Evolutionary conservation across 1,140 invertebrate genomes (phyloP).

Genomic region (Philopotamus ludificatus): DNA sequence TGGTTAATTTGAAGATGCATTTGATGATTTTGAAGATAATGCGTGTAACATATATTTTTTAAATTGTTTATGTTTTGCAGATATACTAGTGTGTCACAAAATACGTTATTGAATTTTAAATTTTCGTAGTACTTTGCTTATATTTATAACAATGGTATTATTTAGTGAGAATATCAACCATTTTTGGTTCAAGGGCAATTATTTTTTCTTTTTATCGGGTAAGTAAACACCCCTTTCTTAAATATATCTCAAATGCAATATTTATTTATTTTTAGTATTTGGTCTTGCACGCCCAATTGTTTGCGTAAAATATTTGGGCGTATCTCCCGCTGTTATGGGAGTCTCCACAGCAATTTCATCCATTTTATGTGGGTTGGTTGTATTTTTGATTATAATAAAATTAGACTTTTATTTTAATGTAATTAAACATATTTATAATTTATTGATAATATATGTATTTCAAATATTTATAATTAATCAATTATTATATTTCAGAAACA

Average conservation of each 20-base stretch:
- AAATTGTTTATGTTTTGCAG: too few relatives aligned
- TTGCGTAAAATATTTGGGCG: slow-evolving; percentile 71
- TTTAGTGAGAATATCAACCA: slow-evolving; percentile 64
- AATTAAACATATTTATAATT: slow-evolving; percentile 21
- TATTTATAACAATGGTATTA: too few relatives aligned
- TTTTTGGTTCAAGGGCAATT: slow-evolving; percentile 76
- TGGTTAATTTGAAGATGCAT: too few relatives aligned
- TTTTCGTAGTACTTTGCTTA: too few relatives aligned
- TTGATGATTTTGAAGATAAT: too few relatives aligned
- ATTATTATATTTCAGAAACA: slow-evolving; percentile 51
- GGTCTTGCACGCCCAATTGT: slow-evolving; percentile 74
- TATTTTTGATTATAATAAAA: slow-evolving; percentile 70
- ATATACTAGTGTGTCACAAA: too few relatives aligned
- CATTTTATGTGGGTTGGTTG: slow-evolving; percentile 68
- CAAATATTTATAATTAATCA: too few relatives aligned
- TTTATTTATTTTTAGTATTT: slow-evolving; percentile 60
- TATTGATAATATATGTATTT: neutral
- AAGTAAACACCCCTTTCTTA: too few relatives aligned
- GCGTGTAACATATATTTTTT: too few relatives aligned
- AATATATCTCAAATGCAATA: too few relatives aligned
- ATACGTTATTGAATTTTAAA: too few relatives aligned
- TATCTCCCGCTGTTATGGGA: slow-evolving; percentile 72
- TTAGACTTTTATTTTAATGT: slow-evolving; percentile 64
- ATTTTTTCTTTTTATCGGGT: slow-evolving; percentile 81
- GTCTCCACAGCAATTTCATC: slow-evolving; percentile 68